A percentile compares a stretch with the other conserved stretches of the same genome.
Conservation (phyloP, 1,140 invertebrate genomes). For the Capitella teleta region DNA sequence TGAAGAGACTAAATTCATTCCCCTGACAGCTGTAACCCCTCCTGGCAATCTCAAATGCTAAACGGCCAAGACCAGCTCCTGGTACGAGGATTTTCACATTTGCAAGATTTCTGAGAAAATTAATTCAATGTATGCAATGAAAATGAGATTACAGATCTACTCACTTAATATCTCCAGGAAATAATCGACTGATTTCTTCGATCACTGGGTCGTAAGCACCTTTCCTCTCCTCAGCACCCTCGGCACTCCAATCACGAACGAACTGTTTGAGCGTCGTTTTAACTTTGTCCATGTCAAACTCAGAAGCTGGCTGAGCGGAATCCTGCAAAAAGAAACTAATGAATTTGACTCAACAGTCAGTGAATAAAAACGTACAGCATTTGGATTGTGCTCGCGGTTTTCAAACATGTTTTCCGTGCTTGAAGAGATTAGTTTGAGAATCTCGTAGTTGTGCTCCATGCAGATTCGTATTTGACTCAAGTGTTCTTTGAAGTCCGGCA, state of each 20-base stretch:
- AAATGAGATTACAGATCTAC: background rate
- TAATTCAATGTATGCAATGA: background rate
- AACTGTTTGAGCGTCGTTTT: slow-evolving; percentile 89
- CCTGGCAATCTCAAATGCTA: slow-evolving; percentile 85
- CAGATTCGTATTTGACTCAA: slow-evolving; percentile 61
- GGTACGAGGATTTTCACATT: slow-evolving; percentile 75
- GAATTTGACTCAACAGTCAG: background rate
- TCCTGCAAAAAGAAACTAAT: background rate
- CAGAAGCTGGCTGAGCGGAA: background rate
- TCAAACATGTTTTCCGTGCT: slow-evolving; percentile 75
- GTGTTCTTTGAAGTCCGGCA: slow-evolving; percentile 64
- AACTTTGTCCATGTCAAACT: slow-evolving; percentile 60
- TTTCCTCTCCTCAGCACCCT: slow-evolving; percentile 67
- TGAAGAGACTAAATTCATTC: slow-evolving; percentile 95
- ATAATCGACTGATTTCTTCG: slow-evolving; percentile 64
- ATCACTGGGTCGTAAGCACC: slow-evolving; percentile 86
- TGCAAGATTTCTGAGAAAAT: background rate
- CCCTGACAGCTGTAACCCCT: slow-evolving; percentile 85
- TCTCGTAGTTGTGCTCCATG: slow-evolving; percentile 70
- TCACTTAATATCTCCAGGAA: slow-evolving; percentile 44
- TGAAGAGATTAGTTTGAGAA: slow-evolving; percentile 71
- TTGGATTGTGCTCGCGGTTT: slow-evolving; percentile 41
- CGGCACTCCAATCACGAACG: slow-evolving; percentile 84
- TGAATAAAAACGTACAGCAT: background rate
- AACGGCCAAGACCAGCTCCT: slow-evolving; percentile 82